These are phyloP conservation scores for Oxycera nigricornis DNA, from an alignment of 2,888 invertebrate species.

Conservation along the genomic window DNA sequence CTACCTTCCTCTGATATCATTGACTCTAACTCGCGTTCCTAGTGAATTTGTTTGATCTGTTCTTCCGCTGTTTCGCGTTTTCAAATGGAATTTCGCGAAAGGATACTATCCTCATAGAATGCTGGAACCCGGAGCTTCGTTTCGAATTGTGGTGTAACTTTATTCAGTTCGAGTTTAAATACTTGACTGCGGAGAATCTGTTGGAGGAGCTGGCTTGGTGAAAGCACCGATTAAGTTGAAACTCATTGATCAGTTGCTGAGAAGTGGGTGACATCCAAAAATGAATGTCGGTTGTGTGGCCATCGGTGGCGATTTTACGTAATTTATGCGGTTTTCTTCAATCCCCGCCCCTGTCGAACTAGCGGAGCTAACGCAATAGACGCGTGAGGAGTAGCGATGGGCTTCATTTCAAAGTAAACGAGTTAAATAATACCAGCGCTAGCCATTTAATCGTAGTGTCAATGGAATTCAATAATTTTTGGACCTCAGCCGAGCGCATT, in stretches of 20 bases:
- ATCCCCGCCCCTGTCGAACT: neutral
- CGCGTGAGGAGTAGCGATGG: too few species aligned
- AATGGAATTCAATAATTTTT: neutral
- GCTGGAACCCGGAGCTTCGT: neutral
- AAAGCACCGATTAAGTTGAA: neutral
- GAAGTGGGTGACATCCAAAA: neutral
- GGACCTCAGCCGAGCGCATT: neutral
- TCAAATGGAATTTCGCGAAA: slow-evolving; percentile 14
- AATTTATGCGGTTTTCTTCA: slow-evolving; percentile 5
- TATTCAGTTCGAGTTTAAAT: neutral
- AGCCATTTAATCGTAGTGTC: too few species aligned
- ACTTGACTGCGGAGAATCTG: neutral
- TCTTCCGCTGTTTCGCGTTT: neutral
- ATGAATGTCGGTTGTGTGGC: neutral
- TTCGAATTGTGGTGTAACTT: neutral
- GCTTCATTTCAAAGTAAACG: too few species aligned
- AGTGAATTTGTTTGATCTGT: neutral
- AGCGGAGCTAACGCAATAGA: neutral
- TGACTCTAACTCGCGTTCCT: neutral
- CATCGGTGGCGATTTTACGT: slow-evolving; percentile 17
- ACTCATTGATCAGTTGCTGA: neutral
- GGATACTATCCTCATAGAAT: neutral
- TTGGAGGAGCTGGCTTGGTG: neutral
- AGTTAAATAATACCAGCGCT: too few species aligned
- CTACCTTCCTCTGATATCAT: neutral